Percentiles rank a stretch among this genome's conserved stretches.
Conservation (phyloP, 1,140 invertebrate genomes). For the Drosophila tsacasi region DNA sequence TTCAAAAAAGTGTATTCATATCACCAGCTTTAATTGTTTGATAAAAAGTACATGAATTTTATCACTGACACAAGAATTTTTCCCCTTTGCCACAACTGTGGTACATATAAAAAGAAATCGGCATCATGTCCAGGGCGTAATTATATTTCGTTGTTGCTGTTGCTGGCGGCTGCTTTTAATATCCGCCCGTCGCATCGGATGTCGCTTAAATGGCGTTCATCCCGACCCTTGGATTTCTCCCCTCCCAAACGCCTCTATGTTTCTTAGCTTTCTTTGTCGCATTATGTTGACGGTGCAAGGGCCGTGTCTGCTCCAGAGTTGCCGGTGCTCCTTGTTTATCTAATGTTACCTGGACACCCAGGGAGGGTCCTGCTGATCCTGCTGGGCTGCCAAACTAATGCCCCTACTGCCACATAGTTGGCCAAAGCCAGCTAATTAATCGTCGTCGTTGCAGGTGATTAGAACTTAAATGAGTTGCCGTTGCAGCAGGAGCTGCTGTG, state of each 20-base stretch:
- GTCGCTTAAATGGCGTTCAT: constrained; percentile 54
- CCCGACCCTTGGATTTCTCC: too few relatives aligned
- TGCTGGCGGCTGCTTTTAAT: constrained; percentile 54
- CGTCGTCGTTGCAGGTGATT: constrained; percentile 75
- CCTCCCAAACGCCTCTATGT: neutral
- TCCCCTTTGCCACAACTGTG: neutral
- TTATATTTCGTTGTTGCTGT: constrained; percentile 53
- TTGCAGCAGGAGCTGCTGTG: constrained; percentile 38
- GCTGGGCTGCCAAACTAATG: constrained; percentile 58
- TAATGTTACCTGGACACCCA: constrained; percentile 42
- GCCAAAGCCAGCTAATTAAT: constrained; percentile 68
- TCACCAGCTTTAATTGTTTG: neutral
- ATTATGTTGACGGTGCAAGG: constrained; percentile 48
- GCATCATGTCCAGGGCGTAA: constrained; percentile 36
- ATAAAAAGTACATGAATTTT: neutral
- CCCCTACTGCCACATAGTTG: constrained; percentile 62
- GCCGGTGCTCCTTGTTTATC: constrained; percentile 63
- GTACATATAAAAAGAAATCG: neutral
- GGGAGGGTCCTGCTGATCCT: constrained; percentile 10
- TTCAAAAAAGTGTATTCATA: neutral
- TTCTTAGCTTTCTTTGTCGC: constrained; percentile 41
- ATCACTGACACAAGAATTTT: neutral
- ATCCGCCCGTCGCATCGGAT: constrained; percentile 66
- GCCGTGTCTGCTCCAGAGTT: constrained; percentile 6
- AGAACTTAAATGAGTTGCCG: constrained; percentile 69